Base-by-base conservation (phyloP, 1,140 invertebrate genomes). In the Caenorhabditis latens region DNA sequence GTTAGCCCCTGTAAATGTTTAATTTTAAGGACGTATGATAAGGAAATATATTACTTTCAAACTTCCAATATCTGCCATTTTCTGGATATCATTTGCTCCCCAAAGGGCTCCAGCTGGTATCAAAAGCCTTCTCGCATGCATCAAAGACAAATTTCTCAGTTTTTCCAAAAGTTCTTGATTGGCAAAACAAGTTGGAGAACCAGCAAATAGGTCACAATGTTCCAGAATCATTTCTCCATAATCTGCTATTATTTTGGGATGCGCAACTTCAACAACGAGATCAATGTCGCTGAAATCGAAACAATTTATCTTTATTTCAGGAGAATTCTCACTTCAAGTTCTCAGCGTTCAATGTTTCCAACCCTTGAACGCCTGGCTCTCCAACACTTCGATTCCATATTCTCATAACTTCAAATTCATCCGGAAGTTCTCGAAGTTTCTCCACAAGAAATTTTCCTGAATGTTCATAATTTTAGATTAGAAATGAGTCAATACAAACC, bases 71-170 rank as follows among this genome's bases (percentile, higher is more conserved):
- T 94, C 94, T 21, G 95, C 94, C 95, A 95, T 95, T 90, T 94
- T 94, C 88, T 91, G 88, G n/a, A 95, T 94, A 90, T 95, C 95
- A 88, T 94, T 93, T 8, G 93, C 94, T 48, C 95, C 95, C 95
- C 95, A 95, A 79, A 95, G 93, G 19, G 95, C 95, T 53, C 95
- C 95, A 88, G 93, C 93, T 4, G 95, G 95, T 67, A 95, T 89
- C 89, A 94, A 95, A 85, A 75, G 93, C 90, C 94, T 93, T 57
- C 87, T 53, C 55, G 86, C 82, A 16, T 85, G 3, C 58, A 90
- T 21, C 93, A 93, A 43, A 92, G 93, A 16, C 65, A 42, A 24
- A 87, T 91, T 58, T 89, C 89, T 89, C 46, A 92, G 84, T 2
- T 79, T 67, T 40, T 90, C 87, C 75, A 94, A 93, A 24, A 93